A percentile compares a stretch with the other conserved stretches of the same genome.
Conservation (phyloP, 2,113 vertebrate species). For the Antigone vipio region DNA sequence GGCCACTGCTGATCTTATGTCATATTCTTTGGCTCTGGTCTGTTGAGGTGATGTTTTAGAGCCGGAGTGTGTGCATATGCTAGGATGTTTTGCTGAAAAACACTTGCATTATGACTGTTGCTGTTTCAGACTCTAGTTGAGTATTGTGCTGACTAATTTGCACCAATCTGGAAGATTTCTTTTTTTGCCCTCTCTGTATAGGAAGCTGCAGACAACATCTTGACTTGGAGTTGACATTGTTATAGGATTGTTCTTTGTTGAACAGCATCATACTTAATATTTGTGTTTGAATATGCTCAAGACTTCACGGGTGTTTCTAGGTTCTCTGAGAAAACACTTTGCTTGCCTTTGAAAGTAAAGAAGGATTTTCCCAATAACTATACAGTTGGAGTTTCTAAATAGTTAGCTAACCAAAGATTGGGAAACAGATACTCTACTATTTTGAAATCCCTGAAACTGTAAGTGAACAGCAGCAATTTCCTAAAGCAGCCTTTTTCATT, state of each 20-base stretch:
- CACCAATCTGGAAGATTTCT: neutral
- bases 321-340: neutral
- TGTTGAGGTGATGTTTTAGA: neutral
- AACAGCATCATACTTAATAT: neutral
- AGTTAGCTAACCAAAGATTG: neutral
- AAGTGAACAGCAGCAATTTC: neutral
- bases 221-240: neutral
- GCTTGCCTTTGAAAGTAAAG: neutral
- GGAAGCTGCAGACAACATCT: neutral
- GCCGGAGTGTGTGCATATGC: accelerated
- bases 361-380: neutral
- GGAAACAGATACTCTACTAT: neutral
- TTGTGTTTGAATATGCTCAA: neutral
- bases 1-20: neutral
- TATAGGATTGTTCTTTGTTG: neutral
- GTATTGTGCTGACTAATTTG: neutral
- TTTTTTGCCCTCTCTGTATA: neutral
- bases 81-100: neutral
- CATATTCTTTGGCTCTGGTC: neutral
- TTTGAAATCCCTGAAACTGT: neutral
- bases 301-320: neutral
- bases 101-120: neutral
- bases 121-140: neutral
- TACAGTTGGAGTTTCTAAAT: neutral
- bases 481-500: neutral